Conservation (phyloP, 2,797 vertebrate species). For the Gymnothorax javanicus region DNA sequence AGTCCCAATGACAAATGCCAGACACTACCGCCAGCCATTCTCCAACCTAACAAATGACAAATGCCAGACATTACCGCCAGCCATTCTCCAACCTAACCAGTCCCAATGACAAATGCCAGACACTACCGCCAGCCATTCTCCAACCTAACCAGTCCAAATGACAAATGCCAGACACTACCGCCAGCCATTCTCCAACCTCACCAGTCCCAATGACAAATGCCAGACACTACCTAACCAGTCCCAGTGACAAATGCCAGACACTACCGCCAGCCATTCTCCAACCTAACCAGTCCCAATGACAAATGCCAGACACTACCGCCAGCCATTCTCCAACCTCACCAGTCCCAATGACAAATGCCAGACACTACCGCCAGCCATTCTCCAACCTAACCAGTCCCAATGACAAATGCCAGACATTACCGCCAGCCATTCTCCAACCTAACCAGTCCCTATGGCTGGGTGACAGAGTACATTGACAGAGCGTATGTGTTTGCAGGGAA, state of each 20-base stretch:
- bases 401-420: not conserved
- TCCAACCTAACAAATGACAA: conserved; percentile 4
- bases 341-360: not conserved
- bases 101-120: not conserved
- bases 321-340: conserved; percentile 15
- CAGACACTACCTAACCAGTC: conserved; percentile 23
- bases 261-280: not conserved
- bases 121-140: conserved; percentile 1
- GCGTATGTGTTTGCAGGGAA: too few relatives aligned
- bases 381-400: conserved; percentile 19
- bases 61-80: not conserved
- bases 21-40: not conserved
- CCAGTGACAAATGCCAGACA: not conserved
- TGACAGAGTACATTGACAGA: too few relatives aligned
- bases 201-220: not conserved
- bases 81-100: conserved; percentile 19
- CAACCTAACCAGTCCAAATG: conserved; percentile 14
- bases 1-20: not conserved
- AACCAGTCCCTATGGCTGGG: conserved; percentile 10
- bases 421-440: conserved; percentile 8
- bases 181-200: conserved; percentile 12
- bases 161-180: not conserved
- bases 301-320: not conserved
- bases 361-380: not conserved
- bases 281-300: conserved; percentile 14